These are phyloP conservation scores for Ectropis grisescens DNA, from an alignment of 1,140 invertebrate genomes.

Conservation along the genomic window DNA sequence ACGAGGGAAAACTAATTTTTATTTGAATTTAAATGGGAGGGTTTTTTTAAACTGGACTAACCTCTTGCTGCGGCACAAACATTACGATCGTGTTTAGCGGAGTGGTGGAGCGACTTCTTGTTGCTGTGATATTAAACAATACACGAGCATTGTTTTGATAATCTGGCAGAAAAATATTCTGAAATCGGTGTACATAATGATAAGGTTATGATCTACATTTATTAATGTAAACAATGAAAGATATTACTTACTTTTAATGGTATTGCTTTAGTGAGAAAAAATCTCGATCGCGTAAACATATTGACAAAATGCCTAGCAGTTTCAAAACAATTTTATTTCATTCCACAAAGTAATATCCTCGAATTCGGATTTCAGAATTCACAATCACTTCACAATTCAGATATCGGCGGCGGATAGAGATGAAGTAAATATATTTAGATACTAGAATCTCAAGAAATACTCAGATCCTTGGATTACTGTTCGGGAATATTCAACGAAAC, in stretches of 20 bases:
- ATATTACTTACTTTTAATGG: constrained; percentile 35
- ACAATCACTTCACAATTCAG: no score
- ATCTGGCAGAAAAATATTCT: constrained; percentile 48
- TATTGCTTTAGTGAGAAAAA: constrained; percentile 38
- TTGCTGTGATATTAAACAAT: constrained; percentile 51
- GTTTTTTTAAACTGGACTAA: no score
- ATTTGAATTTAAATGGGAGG: no score
- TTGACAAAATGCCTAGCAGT: constrained; percentile 2
- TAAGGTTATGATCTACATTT: constrained; percentile 11
- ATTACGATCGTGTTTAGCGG: constrained; percentile 94
- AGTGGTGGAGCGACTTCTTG: constrained; percentile 75
- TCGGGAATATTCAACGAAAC: no score
- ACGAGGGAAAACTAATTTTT: no score
- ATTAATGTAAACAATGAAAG: neutral
- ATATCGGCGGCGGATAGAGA: no score
- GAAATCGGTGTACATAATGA: constrained; percentile 21
- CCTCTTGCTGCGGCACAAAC: constrained; percentile 99
- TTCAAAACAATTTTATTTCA: constrained; percentile 3
- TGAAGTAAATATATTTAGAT: no score
- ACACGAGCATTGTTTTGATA: constrained; percentile 46
- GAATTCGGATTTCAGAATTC: no score
- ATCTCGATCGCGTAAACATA: constrained; percentile 53
- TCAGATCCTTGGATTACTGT: no score
- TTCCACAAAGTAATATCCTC: constrained; percentile 8
- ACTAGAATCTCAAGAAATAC: no score